A percentile compares a stretch with the other conserved stretches of the same genome.
Conservation (phyloP, 2,888 invertebrate species). For the Mayetiola destructor region DNA sequence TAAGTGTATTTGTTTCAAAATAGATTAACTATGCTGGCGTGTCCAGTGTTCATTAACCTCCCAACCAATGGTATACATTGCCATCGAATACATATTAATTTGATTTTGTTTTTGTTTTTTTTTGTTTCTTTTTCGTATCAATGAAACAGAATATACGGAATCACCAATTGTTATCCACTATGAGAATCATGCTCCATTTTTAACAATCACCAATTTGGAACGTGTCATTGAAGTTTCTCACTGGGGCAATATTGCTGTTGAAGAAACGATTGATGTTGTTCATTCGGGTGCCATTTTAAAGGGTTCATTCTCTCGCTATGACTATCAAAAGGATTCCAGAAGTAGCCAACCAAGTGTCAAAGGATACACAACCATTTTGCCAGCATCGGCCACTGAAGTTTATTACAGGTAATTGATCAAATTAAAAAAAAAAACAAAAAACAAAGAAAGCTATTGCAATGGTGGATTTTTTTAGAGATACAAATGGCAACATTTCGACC, state of each 20-base stretch:
- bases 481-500: slow-evolving; percentile 98
- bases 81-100: not conserved
- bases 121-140: slow-evolving; percentile 20
- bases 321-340: slow-evolving; percentile 86
- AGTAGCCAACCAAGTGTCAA: slow-evolving; percentile 81
- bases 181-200: slow-evolving; percentile 91
- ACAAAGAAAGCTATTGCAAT: not conserved
- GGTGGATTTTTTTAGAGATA: slow-evolving; percentile 42
- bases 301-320: slow-evolving; percentile 91
- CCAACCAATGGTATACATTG: not conserved
- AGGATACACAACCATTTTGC: slow-evolving; percentile 72
- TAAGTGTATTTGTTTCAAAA: slow-evolving; percentile 18
- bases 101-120: not conserved
- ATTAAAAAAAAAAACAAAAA: not conserved
- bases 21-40: not conserved
- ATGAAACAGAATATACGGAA: slow-evolving; percentile 38
- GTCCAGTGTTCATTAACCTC: not conserved
- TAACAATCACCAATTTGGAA: slow-evolving; percentile 78
- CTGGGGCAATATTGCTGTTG: slow-evolving; percentile 98
- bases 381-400: slow-evolving; percentile 83
- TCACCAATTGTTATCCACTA: slow-evolving; percentile 72
- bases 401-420: slow-evolving; percentile 55
- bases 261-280: slow-evolving; percentile 80
- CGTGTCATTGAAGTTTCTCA: slow-evolving; percentile 91
- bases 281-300: slow-evolving; percentile 89